Conservation (phyloP, 1,140 invertebrate species). For the Eupeodes corollae region DNA sequence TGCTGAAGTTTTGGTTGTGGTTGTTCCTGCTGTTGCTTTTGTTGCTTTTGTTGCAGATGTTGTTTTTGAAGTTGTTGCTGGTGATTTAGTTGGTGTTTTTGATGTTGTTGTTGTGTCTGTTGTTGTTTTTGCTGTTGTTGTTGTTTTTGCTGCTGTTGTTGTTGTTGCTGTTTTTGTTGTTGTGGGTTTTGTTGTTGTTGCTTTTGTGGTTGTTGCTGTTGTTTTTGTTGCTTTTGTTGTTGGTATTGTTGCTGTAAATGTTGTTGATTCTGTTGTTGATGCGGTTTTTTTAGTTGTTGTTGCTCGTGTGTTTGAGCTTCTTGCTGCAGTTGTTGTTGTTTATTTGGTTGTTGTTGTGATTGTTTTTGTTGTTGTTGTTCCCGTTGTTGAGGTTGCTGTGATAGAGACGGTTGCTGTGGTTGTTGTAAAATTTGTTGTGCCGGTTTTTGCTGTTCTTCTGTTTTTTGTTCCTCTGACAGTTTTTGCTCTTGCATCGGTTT, state of each 20-base stretch:
- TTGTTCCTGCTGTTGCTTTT: too few relatives aligned
- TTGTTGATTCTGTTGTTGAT: not conserved
- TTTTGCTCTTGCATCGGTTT: not conserved
- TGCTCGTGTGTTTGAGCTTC: not conserved
- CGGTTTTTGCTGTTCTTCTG: not conserved
- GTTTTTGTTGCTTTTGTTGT: slow-evolving; percentile 6
- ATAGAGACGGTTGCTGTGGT: not conserved
- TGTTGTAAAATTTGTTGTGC: not conserved
- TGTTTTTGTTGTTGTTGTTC: slow-evolving; percentile 6
- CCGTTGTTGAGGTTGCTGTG: not conserved
- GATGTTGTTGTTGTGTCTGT: too few relatives aligned
- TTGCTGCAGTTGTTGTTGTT: not conserved
- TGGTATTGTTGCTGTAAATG: not conserved
- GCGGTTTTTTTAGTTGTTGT: slow-evolving; percentile 12
- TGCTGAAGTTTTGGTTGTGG: too few relatives aligned
- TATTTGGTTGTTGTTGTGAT: not conserved
- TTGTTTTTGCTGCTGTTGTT: slow-evolving; percentile 2
- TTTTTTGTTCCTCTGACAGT: not conserved
- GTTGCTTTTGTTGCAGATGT: too few relatives aligned
- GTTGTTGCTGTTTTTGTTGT: slow-evolving; percentile 5
- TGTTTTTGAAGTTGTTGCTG: too few relatives aligned
- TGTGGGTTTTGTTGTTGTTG: not conserved
- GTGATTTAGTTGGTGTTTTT: too few relatives aligned
- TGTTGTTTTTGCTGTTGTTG: too few relatives aligned
- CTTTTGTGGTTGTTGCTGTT: not conserved